A percentile compares a stretch with the other conserved stretches of the same genome.
phyloP scores from a whole-genome alignment of 2,797 vertebrate genomes.

The Brachymystax lenok region DNA sequence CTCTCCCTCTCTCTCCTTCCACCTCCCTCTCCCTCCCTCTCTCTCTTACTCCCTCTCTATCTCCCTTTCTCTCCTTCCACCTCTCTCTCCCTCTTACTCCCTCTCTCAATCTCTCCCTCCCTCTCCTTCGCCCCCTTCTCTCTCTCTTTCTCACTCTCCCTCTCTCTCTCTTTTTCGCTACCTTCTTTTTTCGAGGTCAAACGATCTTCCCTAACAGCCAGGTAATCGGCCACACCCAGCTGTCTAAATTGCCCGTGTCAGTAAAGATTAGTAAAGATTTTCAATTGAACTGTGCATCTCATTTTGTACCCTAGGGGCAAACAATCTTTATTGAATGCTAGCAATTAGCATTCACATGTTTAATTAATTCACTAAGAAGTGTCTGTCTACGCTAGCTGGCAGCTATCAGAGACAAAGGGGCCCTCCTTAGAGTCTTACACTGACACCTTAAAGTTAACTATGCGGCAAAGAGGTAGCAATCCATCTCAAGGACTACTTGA shows the following conservation, averaged over 20 bases:
- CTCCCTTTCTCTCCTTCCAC: too few species aligned
- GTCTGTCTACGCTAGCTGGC: constrained; percentile 7
- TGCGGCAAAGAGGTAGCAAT: neutral
- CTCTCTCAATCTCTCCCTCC: too few species aligned
- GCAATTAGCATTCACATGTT: constrained; percentile 54
- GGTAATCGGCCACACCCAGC: constrained; percentile 38
- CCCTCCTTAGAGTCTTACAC: neutral
- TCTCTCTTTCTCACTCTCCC: too few species aligned
- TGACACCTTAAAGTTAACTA: neutral
- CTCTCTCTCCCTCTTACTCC: too few species aligned
- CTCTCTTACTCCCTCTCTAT: too few species aligned
- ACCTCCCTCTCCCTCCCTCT: too few species aligned
- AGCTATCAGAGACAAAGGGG: neutral
- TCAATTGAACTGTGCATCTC: constrained; percentile 49
- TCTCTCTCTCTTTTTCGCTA: neutral
- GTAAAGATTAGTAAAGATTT: constrained; percentile 47
- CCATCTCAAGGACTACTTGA: neutral
- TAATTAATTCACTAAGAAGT: constrained; percentile 49
- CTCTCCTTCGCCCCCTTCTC: too few species aligned
- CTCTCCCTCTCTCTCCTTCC: too few species aligned
- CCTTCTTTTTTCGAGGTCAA: constrained; percentile 19
- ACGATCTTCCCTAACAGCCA: constrained; percentile 43
- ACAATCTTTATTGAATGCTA: constrained; percentile 43
- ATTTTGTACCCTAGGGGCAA: constrained; percentile 47
- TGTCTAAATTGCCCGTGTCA: constrained; percentile 41